Evolutionary conservation across 1,140 invertebrate genomes (phyloP).

Genomic region (Hyles euphorbiae): DNA sequence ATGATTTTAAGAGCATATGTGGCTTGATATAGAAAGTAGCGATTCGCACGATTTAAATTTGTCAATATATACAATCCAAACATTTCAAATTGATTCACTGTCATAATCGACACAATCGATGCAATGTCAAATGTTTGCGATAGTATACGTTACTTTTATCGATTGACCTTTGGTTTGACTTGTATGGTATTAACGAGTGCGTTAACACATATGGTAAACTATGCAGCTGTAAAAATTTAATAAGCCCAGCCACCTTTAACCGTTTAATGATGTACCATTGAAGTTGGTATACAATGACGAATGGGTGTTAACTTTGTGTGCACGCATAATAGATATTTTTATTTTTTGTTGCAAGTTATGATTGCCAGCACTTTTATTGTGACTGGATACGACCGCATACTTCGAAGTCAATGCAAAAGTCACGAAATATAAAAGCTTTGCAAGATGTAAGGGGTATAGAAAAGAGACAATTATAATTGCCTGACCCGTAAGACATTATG

Average conservation of each 20-base stretch:
- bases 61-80: conserved; percentile 9
- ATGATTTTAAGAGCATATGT: no score
- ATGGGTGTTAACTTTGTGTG: no score
- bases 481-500: no score
- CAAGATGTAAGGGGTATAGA: no score
- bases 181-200: conserved; percentile 25
- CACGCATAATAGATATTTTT: no score
- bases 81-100: conserved; percentile 62
- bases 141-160: conserved; percentile 47
- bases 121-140: conserved; percentile 58
- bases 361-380: no score
- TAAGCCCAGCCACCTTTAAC: conserved; percentile 14
- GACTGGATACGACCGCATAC: no score
- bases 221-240: conserved; percentile 22
- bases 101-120: conserved; percentile 63
- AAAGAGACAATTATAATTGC: no score
- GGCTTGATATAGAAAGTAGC: no score
- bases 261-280: conserved; percentile 15
- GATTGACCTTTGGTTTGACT: conserved; percentile 35
- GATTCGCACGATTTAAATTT: neutral
- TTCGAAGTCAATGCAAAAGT: no score
- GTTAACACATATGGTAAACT: conserved; percentile 32
- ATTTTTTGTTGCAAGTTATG: no score
- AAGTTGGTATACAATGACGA: conserved; percentile 1
- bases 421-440: no score